These are phyloP conservation scores for Maniola hyperantus DNA, from an alignment of 2,888 invertebrate species.

Conservation along the genomic window DNA sequence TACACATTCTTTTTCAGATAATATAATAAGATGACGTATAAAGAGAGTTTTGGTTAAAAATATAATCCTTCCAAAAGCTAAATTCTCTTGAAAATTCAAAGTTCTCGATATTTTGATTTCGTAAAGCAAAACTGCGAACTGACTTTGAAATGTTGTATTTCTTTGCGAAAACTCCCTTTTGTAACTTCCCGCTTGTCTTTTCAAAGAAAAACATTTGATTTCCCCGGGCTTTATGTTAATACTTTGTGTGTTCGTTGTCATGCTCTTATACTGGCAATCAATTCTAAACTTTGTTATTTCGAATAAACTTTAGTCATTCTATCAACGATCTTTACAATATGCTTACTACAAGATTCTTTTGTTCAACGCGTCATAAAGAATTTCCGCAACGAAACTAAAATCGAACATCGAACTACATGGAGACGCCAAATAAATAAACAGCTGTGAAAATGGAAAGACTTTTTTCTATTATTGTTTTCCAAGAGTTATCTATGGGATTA, in stretches of 20 bases:
- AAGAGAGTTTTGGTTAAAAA: not conserved
- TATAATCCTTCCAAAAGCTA: not conserved
- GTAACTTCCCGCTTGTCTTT: constrained; percentile 46
- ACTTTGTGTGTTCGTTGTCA: constrained; percentile 33
- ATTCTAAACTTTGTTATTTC: constrained; percentile 1
- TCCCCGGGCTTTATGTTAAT: constrained; percentile 45
- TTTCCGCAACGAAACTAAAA: constrained; percentile 5
- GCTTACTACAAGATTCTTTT: not conserved
- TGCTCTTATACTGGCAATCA: constrained; percentile 29
- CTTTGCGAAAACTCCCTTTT: constrained; percentile 23
- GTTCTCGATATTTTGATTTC: constrained; percentile 18
- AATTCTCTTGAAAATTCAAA: not conserved
- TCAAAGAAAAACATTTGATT: constrained; percentile 50
- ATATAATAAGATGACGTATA: no score
- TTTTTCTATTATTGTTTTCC: no score
- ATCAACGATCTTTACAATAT: no score
- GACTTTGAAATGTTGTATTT: constrained; percentile 21
- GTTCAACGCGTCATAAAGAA: not conserved
- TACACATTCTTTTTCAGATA: no score
- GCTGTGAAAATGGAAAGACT: not conserved
- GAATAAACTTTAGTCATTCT: not conserved
- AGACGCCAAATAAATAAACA: constrained; percentile 18
- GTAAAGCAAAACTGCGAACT: constrained; percentile 12
- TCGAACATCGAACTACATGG: constrained; percentile 3
- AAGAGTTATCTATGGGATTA: no score